phyloP scores from a whole-genome alignment of 2,113 vertebrate genomes.

The Syngnathus scovelli region DNA sequence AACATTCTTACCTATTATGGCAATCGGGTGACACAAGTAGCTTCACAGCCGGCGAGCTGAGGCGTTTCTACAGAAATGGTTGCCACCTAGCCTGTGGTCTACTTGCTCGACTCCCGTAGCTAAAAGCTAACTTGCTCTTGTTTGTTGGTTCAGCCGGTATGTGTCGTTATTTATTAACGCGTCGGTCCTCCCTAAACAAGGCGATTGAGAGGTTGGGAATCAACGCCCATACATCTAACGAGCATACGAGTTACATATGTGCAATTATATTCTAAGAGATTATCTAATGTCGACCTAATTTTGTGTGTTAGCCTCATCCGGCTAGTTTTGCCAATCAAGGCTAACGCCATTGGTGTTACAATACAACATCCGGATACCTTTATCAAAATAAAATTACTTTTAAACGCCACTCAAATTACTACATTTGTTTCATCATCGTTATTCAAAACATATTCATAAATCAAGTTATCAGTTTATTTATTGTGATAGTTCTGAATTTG shows the following conservation, averaged over 20 bases:
- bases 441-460: no score
- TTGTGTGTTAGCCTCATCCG: constrained; percentile 45
- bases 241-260: constrained; percentile 2
- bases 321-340: constrained; percentile 50
- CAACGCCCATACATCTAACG: neutral
- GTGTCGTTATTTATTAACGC: constrained; percentile 38
- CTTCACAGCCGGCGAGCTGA: constrained; percentile 33
- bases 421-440: neutral
- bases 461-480: no score
- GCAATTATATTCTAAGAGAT: constrained; percentile 4
- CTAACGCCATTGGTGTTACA: constrained; percentile 14
- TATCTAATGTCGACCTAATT: constrained; percentile 34
- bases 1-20: constrained; percentile 51
- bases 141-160: constrained; percentile 60
- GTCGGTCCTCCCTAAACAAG: constrained; percentile 25
- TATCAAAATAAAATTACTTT: constrained; percentile 43
- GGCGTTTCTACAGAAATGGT: constrained; percentile 50
- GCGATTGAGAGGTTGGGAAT: constrained; percentile 13
- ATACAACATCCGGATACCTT: constrained; percentile 17
- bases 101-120: constrained; percentile 39
- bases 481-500: neutral
- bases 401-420: neutral
- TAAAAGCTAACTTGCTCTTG: constrained; percentile 38
- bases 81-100: constrained; percentile 40
- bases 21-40: constrained; percentile 32